phyloP scores from a whole-genome alignment of 1,140 invertebrate species.

The Neelides sp. region DNA sequence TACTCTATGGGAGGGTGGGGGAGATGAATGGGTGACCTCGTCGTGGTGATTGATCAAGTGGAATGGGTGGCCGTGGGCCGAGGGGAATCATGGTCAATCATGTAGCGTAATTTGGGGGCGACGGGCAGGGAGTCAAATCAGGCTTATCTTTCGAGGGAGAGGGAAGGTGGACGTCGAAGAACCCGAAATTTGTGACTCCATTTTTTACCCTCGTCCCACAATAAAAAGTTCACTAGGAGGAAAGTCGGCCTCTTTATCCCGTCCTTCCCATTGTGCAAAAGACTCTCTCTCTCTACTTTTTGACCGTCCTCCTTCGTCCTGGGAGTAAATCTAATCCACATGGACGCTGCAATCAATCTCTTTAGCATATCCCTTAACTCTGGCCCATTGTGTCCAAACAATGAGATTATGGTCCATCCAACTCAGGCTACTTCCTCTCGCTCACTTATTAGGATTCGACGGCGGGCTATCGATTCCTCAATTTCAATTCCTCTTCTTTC shows the following conservation, averaged over 20 bases:
- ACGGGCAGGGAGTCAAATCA: slow-evolving; percentile 7
- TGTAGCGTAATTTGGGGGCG: slow-evolving; percentile 14
- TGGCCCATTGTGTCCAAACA: no score
- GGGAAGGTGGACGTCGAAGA: no score
- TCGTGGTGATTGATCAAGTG: slow-evolving; percentile 25
- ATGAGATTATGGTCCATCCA: no score
- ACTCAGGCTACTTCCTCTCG: no score
- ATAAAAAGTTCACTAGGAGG: no score
- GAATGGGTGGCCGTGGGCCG: slow-evolving; percentile 10
- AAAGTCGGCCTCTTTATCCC: neutral
- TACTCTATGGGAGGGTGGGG: slow-evolving; percentile 8
- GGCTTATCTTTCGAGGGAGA: slow-evolving; percentile 10
- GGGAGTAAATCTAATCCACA: slow-evolving; percentile 8
- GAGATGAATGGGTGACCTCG: no score
- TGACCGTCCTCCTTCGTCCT: neutral
- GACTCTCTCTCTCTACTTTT: neutral
- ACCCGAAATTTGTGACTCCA: slow-evolving; percentile 19
- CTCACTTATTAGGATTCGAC: no score
- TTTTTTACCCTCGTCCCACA: slow-evolving; percentile 21
- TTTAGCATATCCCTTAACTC: slow-evolving; percentile 20
- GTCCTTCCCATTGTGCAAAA: neutral
- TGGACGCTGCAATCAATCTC: slow-evolving; percentile 23
- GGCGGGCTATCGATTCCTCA: neutral
- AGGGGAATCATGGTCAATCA: slow-evolving; percentile 25
- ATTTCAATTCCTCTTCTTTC: neutral